Evolutionary conservation across 2,113 vertebrate species (phyloP), one percentile per base, ranked within the genome.

Genomic region (Nothoprocta pentlandii): DNA sequence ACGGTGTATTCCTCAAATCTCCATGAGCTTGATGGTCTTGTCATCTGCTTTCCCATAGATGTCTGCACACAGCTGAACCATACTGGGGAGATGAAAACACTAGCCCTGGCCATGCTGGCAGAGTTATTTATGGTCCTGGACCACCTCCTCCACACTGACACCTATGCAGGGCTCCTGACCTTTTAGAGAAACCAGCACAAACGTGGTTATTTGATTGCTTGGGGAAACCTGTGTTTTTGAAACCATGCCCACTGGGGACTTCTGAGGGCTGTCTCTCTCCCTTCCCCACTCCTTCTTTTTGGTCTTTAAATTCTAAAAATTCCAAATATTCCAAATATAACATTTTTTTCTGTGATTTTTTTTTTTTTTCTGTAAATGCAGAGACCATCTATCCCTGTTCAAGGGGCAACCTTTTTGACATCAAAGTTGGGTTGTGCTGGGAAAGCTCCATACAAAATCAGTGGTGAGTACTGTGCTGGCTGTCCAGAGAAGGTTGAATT

Each of bases 161-260:
- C 98, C 17, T 98, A 97, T n/a, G 97, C 97, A 5, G 98, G 98
- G 21, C 61, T 98, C 42, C 98, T 98, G 98, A 97, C 98, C 36
- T 98, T 98, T 83, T 95, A 98, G 9, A 98, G 97, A 23, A 98
- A 99, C 93, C 97, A 98, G 89, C 98, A 98, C 97, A 99, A 98
- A 74, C 97, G 98, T 88, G 98, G 98, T 26, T 99, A 98, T 97
- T 98, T 97, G 90, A 90, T 98, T 85, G 98, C 98, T 32, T 97
- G 97, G 71, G 98, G 98, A 69, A 98, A 98, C 71, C 20, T 98
- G 16, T 98, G 98, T 34, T 99, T 98, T 97, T 99, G 93, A 97
- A 96, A 88, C 14, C n/a, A 7, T 34, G 44, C n/a, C 16, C 6
- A 3, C 23, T 23, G 13, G 16, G 54, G 69, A 64, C 42, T 23